Evolutionary conservation across 2,797 vertebrate species (phyloP).

Genomic region (Melanotaenia trifasciata): DNA sequence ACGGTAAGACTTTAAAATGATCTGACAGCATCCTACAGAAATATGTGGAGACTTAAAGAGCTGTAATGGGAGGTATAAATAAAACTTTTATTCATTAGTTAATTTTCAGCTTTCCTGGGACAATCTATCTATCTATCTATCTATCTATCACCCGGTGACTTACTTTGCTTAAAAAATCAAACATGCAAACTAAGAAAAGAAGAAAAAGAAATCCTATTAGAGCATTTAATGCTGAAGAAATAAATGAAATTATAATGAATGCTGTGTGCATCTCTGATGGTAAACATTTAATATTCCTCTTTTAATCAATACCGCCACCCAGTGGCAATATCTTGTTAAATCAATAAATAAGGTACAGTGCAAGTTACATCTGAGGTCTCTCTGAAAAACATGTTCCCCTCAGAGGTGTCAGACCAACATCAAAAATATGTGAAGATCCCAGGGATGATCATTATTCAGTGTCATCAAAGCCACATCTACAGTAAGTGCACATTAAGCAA

Average conservation of each 20-base stretch:
- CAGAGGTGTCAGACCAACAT: slow-evolving; percentile 8
- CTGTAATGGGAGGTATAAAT: slow-evolving; percentile 2
- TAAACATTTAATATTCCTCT: slow-evolving; percentile 38
- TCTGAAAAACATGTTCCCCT: slow-evolving; percentile 1
- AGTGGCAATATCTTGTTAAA: slow-evolving; percentile 58
- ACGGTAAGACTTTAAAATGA: slow-evolving; percentile 22
- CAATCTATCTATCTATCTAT: neutral
- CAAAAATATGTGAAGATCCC: neutral
- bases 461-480: slow-evolving; percentile 13
- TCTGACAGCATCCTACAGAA: neutral
- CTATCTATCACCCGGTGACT: neutral
- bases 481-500: slow-evolving; percentile 16
- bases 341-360: slow-evolving; percentile 60
- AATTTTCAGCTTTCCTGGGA: slow-evolving; percentile 1
- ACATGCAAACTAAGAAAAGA: neutral
- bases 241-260: slow-evolving; percentile 2
- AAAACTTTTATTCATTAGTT: slow-evolving; percentile 10
- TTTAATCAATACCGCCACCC: slow-evolving; percentile 64
- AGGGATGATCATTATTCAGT: neutral
- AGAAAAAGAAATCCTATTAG: neutral
- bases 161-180: slow-evolving; percentile 13
- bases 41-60: slow-evolving; percentile 3
- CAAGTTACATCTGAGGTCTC: slow-evolving; percentile 52
- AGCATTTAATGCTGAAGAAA: neutral
- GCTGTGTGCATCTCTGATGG: slow-evolving; percentile 17